Evolutionary conservation across 2,888 invertebrate genomes (phyloP), one percentile per base, ranked within the genome.

Genomic region (Amiota mariae): DNA sequence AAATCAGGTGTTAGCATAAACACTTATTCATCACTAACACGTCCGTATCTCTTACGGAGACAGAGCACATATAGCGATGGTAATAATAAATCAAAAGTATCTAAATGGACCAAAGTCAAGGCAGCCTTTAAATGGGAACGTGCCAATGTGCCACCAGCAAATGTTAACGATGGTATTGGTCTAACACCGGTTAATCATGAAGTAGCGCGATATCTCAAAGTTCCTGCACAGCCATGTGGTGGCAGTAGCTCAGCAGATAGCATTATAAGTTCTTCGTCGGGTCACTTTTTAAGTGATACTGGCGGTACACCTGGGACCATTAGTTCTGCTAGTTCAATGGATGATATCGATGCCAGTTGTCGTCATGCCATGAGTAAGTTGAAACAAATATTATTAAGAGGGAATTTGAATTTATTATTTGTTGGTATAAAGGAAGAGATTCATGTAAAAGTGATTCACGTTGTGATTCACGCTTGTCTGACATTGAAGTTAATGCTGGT

Each of bases 31-130:
- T 36, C 36, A 6, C 36, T 36, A 36, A 80, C 85, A 8, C 78
- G 85, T 9, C 82, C 83, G 0, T 84, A 87, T 51, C 75, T 85
- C 15, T 72, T 88, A 71, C 85, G 90, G 1, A 87, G 90, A 3
- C 90, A 89, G 77, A 90, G 89, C 81, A 89, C 89, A 11, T 89
- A 88, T 73, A 86, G 86, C 57, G 90, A 90, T 76, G 36, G 36
- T 36, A 87, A 85, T 36, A 87, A 85, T 73, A 90, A 90, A 76
- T 87, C 89, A 8, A 90, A 90, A 76, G 89, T 90, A 0, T 96
- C 96, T 0, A 96, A 96, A 87, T 97, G 96, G 96, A 96, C 95
- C 0, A 94, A 94, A 90, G 96, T 97, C 11, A 97, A 96, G 89
- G 95, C 96, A 64, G 96, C 96, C 13, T 95, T 96, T 83, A 95